Evolutionary conservation across 2,888 invertebrate species (phyloP).

Genomic region (Scaptomyza polygonia): DNA sequence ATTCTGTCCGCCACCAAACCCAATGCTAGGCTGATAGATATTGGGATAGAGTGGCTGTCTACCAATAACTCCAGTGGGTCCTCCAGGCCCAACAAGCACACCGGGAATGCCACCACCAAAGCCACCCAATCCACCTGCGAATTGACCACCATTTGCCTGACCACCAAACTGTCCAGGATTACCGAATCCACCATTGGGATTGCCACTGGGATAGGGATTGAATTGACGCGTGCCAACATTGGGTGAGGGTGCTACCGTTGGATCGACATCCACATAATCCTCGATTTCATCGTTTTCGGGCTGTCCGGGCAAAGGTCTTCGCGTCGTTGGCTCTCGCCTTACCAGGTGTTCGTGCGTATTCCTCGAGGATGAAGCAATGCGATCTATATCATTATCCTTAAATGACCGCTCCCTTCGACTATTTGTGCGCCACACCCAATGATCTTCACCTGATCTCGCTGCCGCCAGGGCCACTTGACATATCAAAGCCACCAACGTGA

Average conservation of each 20-base stretch:
- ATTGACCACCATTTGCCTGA: slow-evolving; percentile 47
- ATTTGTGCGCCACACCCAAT: slow-evolving; percentile 81
- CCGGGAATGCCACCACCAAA: slow-evolving; percentile 63
- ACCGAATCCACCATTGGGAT: slow-evolving; percentile 35
- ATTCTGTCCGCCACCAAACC: slow-evolving; percentile 60
- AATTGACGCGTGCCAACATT: slow-evolving; percentile 77
- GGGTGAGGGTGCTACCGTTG: slow-evolving; percentile 39
- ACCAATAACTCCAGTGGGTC: slow-evolving; percentile 84
- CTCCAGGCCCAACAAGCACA: slow-evolving; percentile 85
- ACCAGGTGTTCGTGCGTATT: slow-evolving; percentile 53
- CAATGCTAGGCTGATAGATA: slow-evolving; percentile 55
- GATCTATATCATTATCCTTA: slow-evolving; percentile 49
- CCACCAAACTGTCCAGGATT: slow-evolving; percentile 38
- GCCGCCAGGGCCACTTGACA: slow-evolving; percentile 44
- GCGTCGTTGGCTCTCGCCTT: slow-evolving; percentile 81
- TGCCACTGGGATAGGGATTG: slow-evolving; percentile 59
- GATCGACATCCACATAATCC: slow-evolving; percentile 81
- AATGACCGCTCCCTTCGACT: slow-evolving; percentile 68
- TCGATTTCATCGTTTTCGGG: slow-evolving; percentile 82
- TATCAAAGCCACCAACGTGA: slow-evolving; percentile 28
- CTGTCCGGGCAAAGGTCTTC: slow-evolving; percentile 74
- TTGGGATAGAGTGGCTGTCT: slow-evolving; percentile 57
- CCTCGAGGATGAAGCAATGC: slow-evolving; percentile 33
- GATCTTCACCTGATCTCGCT: slow-evolving; percentile 61
- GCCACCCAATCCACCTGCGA: slow-evolving; percentile 39